Percentiles rank a stretch among this genome's conserved stretches.
Evolutionary conservation across 2,797 vertebrate species (phyloP).

Genomic region (Rhinogobio ventralis): DNA sequence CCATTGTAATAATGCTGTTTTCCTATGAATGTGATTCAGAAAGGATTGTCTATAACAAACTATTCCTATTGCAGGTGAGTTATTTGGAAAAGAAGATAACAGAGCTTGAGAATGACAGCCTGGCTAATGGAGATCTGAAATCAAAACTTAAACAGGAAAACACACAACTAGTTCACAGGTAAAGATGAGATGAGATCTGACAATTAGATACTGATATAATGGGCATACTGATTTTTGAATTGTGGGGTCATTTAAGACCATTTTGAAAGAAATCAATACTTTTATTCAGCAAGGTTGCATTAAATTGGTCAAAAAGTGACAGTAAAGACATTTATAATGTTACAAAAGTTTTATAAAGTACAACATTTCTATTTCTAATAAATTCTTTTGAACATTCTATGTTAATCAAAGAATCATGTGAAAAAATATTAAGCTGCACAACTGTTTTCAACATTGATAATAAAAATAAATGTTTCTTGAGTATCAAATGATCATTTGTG

Average conservation of each 20-base stretch:
- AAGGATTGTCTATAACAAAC: not conserved
- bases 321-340: not conserved
- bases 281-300: not conserved
- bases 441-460: not conserved
- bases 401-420: not conserved
- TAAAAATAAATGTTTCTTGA: not conserved
- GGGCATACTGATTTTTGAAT: conserved; percentile 62
- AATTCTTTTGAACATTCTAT: not conserved
- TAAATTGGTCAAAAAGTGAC: too few species aligned
- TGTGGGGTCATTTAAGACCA: not conserved
- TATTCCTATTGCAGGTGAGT: conserved; percentile 76
- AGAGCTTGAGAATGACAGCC: conserved; percentile 91
- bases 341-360: too few species aligned
- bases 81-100: conserved; percentile 95
- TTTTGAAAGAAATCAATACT: not conserved
- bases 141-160: conserved; percentile 96
- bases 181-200: conserved; percentile 29
- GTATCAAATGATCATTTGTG: not conserved
- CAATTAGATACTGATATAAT: not conserved
- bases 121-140: conserved; percentile 90
- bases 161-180: conserved; percentile 97
- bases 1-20: not conserved
- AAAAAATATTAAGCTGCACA: not conserved
- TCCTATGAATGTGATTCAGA: not conserved
- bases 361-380: not conserved